These are phyloP conservation scores for Mycteria americana DNA, from an alignment of 2,797 vertebrate species.

Conservation along the genomic window DNA sequence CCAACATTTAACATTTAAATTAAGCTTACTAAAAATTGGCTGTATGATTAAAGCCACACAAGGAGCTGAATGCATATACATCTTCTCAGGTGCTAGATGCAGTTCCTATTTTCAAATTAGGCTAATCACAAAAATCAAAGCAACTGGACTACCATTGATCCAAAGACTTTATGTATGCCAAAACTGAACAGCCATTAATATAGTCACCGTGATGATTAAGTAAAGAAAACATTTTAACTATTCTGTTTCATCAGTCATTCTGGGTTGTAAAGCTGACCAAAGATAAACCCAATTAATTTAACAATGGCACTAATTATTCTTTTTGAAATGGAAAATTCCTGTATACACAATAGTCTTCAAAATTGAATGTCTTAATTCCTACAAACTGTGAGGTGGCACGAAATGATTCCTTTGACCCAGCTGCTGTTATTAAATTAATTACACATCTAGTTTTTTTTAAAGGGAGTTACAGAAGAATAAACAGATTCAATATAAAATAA, in stretches of 20 bases:
- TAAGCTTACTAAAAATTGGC: not conserved
- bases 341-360: not conserved
- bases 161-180: not conserved
- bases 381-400: not conserved
- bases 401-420: slow-evolving; percentile 44
- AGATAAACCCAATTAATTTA: slow-evolving; percentile 44
- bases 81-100: not conserved
- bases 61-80: not conserved
- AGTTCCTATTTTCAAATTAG: not conserved
- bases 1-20: not conserved
- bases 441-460: not conserved
- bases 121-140: not conserved
- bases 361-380: slow-evolving; percentile 38
- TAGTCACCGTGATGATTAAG: not conserved
- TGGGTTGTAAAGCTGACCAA: not conserved
- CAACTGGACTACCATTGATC: not conserved
- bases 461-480: not conserved
- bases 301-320: slow-evolving; percentile 28
- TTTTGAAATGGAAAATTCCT: slow-evolving; percentile 40
- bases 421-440: slow-evolving; percentile 53
- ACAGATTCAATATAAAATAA: not conserved
- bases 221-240: not conserved
- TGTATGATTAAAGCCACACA: not conserved
- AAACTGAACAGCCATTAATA: not conserved
- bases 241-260: not conserved